phyloP scores from a whole-genome alignment of 2,797 vertebrate genomes.

The Crocodylus rhombifer region DNA sequence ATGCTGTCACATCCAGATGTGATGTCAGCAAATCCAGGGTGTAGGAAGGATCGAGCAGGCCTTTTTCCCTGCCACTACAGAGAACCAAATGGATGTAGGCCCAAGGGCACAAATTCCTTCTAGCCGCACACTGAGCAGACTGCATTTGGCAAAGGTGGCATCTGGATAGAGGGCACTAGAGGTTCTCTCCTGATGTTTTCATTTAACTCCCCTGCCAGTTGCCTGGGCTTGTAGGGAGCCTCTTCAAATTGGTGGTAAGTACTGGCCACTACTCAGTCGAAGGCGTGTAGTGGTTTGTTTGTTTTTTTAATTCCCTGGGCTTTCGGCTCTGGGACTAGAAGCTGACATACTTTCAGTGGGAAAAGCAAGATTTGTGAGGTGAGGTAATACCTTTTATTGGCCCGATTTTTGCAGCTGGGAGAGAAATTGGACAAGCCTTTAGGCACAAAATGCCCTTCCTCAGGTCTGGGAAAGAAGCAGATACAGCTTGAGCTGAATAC shows the following conservation, averaged over 20 bases:
- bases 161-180: fast-evolving
- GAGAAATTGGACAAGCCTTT: too few relatives aligned
- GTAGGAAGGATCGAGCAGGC: background rate
- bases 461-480: too few relatives aligned
- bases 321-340: background rate
- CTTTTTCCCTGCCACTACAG: background rate
- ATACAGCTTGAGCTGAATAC: background rate
- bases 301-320: background rate
- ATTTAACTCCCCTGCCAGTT: background rate
- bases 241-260: background rate
- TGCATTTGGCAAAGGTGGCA: background rate
- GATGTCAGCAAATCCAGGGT: background rate
- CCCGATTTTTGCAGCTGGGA: too few relatives aligned
- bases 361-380: too few relatives aligned
- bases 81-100: background rate
- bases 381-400: too few relatives aligned
- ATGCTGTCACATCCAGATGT: background rate
- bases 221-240: background rate
- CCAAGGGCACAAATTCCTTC: background rate
- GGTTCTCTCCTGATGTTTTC: fast-evolving
- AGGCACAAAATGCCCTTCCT: too few relatives aligned
- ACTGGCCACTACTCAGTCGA: fast-evolving
- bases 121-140: too few relatives aligned
- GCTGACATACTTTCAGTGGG: background rate
- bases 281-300: fast-evolving